phyloP scores from a whole-genome alignment of 2,797 vertebrate genomes.

The Fistularia commersonii region DNA sequence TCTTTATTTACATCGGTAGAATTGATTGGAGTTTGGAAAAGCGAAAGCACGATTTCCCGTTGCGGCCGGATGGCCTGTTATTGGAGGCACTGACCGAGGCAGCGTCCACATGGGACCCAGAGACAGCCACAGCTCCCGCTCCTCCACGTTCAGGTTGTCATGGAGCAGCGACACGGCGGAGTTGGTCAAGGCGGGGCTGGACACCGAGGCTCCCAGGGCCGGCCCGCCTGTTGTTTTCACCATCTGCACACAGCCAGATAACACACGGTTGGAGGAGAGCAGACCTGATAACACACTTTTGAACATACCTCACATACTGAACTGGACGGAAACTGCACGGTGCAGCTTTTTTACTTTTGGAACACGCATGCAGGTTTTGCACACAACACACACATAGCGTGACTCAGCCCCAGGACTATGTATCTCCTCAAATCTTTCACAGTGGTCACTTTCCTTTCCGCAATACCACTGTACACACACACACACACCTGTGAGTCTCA shows the following conservation, averaged over 20 bases:
- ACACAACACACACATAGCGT: too few relatives aligned
- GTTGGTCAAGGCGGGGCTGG: conserved; percentile 78
- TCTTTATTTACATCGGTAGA: not conserved
- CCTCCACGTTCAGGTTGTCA: conserved; percentile 69
- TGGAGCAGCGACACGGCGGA: conserved; percentile 79
- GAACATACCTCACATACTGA: too few relatives aligned
- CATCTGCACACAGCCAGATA: conserved; percentile 67
- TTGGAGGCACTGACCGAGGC: conserved; percentile 66
- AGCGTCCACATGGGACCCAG: conserved; percentile 84
- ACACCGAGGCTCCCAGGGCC: conserved; percentile 67
- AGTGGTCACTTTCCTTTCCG: too few relatives aligned
- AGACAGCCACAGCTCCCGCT: conserved; percentile 79
- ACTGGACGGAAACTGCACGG: too few relatives aligned
- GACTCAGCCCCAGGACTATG: too few relatives aligned
- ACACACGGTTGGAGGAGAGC: not conserved
- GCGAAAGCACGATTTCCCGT: not conserved
- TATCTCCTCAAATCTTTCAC: too few relatives aligned
- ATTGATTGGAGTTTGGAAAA: not conserved
- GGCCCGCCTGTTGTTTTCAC: conserved; percentile 81
- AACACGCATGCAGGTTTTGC: too few relatives aligned
- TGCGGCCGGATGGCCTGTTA: not conserved
- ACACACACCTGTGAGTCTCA: conserved; percentile 3
- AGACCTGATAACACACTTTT: not conserved
- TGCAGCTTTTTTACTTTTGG: too few relatives aligned
- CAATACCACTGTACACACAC: not conserved